Evolutionary conservation across 1,140 invertebrate species (phyloP), one percentile per base, ranked within the genome.

Genomic region (Scylla paramamosain): DNA sequence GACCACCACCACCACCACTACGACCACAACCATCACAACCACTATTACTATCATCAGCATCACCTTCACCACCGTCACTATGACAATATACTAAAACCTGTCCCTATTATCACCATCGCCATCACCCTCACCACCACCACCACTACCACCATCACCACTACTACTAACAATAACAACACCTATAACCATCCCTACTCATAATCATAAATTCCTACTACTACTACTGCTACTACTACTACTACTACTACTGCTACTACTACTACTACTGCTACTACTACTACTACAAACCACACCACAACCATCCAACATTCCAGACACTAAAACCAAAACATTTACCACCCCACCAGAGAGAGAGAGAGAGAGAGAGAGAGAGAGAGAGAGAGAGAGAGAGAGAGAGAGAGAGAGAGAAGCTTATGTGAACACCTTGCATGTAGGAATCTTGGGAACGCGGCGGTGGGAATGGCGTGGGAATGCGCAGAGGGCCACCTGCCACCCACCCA

Each of bases 341-440:
- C 52, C 52, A 59, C 52, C 52, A 59, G 32, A 25, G 32, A 86
- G n/a, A 25, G 31, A 32, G 12, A n/a, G 32, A 39, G n/a, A n/a
- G 83, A 39, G 4, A 12, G 46, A 46, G 39, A 48, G 28, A 45
- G 89, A 25, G 89, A 46, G 28, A 29, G n/a, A 46, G n/a, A 86
- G 83, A 29, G n/a, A 86, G 83, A 86, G n/a, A 86, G 83, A 86
- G n/a, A 86, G 83, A 86, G n/a, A 86, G 83, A 86, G 45, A 52
- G 32, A 67, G 45, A 52, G 46, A 45, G n/a, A 25, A 91, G 45
- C 29, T 48, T 67, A 16, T 29, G 29, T 46, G 89, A 91, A 91
- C 89, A 91, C 89, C 89, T 91, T 91, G 89, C 46, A 16, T 91
- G 4, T 31, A 91, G 89, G 89, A 91, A 91, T 91, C 46, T 59